phyloP scores from a whole-genome alignment of 1,140 invertebrate genomes.

The Achatina immaculata region DNA sequence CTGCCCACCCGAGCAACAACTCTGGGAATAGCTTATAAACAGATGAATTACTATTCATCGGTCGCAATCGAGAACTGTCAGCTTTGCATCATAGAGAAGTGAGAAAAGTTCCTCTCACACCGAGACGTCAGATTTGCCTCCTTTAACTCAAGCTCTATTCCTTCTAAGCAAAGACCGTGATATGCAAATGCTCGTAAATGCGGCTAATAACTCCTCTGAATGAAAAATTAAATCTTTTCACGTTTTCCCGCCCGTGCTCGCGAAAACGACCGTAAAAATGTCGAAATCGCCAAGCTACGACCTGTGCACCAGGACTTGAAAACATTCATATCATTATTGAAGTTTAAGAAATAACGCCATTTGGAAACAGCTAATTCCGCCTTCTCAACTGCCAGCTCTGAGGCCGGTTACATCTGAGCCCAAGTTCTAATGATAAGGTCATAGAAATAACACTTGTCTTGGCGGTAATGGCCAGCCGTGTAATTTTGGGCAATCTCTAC shows the following conservation, averaged over 20 bases:
- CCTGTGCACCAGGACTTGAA: neutral
- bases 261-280: slow-evolving; percentile 10
- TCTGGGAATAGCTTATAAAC: slow-evolving; percentile 28
- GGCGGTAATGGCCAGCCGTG: slow-evolving; percentile 27
- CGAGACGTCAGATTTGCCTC: slow-evolving; percentile 9
- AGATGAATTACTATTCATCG: slow-evolving; percentile 25
- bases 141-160: slow-evolving; percentile 39
- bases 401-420: slow-evolving; percentile 10
- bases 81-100: slow-evolving; percentile 32
- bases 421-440: slow-evolving; percentile 28
- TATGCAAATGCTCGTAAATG: slow-evolving; percentile 37
- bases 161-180: slow-evolving; percentile 12
- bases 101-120: slow-evolving; percentile 30
- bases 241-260: neutral
- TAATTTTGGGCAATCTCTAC: slow-evolving; percentile 15
- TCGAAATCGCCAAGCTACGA: slow-evolving; percentile 13
- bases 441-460: slow-evolving; percentile 25
- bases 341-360: slow-evolving; percentile 33
- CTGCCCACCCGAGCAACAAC: slow-evolving; percentile 14
- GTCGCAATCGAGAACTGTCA: slow-evolving; percentile 30
- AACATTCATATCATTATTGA: slow-evolving; percentile 14
- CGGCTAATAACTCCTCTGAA: slow-evolving; percentile 35
- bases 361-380: slow-evolving; percentile 22
- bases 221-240: slow-evolving; percentile 37
- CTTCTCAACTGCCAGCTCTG: neutral